Evolutionary conservation across 35 echinoderm and acorn worm species (phyloP), one percentile per base, ranked within the genome.

Genomic region (Nesometra sesokonis): DNA sequence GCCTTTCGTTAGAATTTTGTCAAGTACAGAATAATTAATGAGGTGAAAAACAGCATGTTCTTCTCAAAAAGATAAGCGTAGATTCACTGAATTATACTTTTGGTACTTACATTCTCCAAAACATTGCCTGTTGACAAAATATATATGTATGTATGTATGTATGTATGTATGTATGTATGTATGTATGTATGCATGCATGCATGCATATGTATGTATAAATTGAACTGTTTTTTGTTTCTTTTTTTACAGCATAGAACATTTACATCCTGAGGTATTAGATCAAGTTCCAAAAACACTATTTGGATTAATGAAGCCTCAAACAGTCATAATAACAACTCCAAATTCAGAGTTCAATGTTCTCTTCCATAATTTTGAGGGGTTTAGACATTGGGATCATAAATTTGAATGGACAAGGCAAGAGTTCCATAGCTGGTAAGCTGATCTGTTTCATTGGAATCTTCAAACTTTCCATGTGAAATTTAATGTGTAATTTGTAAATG

Each of bases 321-420:
- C 37, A 36, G 96, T 87, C 0, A 86, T 94, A n/a, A 87, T 99
- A 38, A 99, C 96, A 35, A 99, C 96, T 31, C 96, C 96, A 76
- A 99, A 99, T 79, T 36, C 86, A 39, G 96, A 99, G 34, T 99
- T 99, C 82, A 99, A 99, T 57, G 90, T 92, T 31, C 78, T 99
- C 32, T 99, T 99, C 82, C 57, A 84, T 35, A 37, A 78, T 83
- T 36, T 78, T 76, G 36, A 52, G 35, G 29, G 81, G 31, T 99
- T 99, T 86, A 37, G 96, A 86, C 96, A 99, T 81, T 85, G 82
- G 36, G 96, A 99, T 88, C 96, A 99, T 57, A 99, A 94, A 79
- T 99, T 99, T 94, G 95, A 99, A 84, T 99, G 95, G 95, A 92
- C 87, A 77, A 91, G 95, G 46, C 47, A 89, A 34, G 92, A 99